Evolutionary conservation across 2,797 vertebrate species (phyloP), one percentile per base, ranked within the genome.

Genomic region (Neosilurus mollespiculum): DNA sequence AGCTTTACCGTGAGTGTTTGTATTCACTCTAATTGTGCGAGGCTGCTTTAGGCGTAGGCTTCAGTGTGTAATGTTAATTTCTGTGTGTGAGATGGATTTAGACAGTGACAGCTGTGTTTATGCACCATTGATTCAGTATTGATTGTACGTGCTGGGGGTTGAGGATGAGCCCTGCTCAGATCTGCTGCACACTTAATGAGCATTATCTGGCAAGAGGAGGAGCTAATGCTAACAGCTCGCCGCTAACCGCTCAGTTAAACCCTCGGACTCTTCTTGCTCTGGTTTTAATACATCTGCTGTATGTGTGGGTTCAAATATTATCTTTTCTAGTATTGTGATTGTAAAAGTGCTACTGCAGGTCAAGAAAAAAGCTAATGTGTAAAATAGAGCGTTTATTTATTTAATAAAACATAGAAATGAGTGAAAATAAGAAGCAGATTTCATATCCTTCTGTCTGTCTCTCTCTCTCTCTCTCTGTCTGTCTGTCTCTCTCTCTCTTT

Each of bases 41-140:
- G 66, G 77, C 59, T 77, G 83, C 56, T 30, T 56, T 22, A 20
- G 69, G 66, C 22, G 26, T 61, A 61, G 69, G 67, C 66, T 65
- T 51, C 58, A 49, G 70, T 53, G 84, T 80, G 70, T 77, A 78
- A 83, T 81, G 86, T 81, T 87, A 87, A 81, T 61, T 62, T 84
- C 82, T 79, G 78, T 78, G 65, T 77, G 62, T 56, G 34, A 51
- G 81, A 83, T 85, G 71, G 73, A 80, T 88, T 87, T 87, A 83
- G 81, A 84, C 81, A 81, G 70, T 82, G 81, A 83, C 78, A 67
- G 79, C 78, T 86, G 81, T 83, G 83, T 87, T 87, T 86, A 86
- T 88, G 69, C 81, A 76, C 70, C 81, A 88, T 88, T 83, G 88
- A 88, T 87, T 87, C 77, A 58, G 56, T 81, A 88, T 87, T 73